Base-by-base conservation (phyloP, 2,113 vertebrate genomes). In the Oxyura jamaicensis region DNA sequence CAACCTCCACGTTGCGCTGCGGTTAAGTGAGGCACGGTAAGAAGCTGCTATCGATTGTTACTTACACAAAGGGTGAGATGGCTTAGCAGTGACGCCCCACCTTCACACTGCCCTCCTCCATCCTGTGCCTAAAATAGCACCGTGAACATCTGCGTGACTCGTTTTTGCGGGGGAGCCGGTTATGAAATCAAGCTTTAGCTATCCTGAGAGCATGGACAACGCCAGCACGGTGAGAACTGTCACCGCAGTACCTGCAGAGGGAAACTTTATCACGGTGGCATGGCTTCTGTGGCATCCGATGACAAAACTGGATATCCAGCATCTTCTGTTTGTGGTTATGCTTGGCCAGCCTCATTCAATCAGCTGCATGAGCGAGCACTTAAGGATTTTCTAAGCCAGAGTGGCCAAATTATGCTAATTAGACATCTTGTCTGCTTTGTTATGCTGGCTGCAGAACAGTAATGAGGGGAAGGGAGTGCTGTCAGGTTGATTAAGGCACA, bases 351-450 rank as follows among this genome's bases (percentile, higher is more conserved):
- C 25, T 96, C 41, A 89, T 95, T 88, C n/a, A 55, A 83, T 95
- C 93, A 97, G 72, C 85, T 91, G 94, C 95, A 91, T 93, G 91
- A 90, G 73, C 83, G 79, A 95, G 52, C 84, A 73, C 25, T 58
- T 12, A 18, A 21, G 63, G 89, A 52, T 79, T 95, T 92, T 53
- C 69, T 85, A 87, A 95, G 15, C 19, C 79, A 77, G 73, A 91
- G 44, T 86, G 84, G 63, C 66, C 72, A 91, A 89, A 94, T 96
- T 69, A 92, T 36, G 81, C 50, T 94, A 95, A 96, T 96, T 95
- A 83, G 72, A 59, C 59, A 41, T 90, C 91, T 87, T 91, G 94
- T 92, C 90, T 85, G 5, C 69, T 92, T 85, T 93, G 69, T 93
- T 83, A 8, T 39, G 10, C 46, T 90, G 85, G 25, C 67, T 94